Percentiles rank a stretch among this genome's conserved stretches.
Conservation (phyloP, 2,113 vertebrate genomes). For the Jacana jacana region DNA sequence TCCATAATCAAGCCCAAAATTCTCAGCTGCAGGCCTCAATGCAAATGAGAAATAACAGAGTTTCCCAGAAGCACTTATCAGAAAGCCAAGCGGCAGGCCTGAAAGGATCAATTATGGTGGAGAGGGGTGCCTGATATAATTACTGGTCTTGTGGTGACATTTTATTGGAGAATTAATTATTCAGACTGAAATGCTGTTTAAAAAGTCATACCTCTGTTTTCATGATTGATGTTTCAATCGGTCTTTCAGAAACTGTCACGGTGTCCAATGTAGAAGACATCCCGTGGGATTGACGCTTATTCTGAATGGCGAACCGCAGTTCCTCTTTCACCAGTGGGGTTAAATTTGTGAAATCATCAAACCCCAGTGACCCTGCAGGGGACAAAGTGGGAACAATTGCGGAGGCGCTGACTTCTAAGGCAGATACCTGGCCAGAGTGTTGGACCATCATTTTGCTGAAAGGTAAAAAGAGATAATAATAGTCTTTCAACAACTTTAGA, state of each 20-base stretch:
- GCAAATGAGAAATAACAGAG: background rate
- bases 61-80: background rate
- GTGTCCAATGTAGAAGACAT: constrained; percentile 81
- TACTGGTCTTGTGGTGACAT: background rate
- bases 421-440: constrained; percentile 85
- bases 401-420: constrained; percentile 91
- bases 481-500: constrained; percentile 4
- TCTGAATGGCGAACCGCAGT: constrained; percentile 91
- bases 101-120: background rate
- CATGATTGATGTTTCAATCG: constrained; percentile 47
- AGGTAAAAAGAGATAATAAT: constrained; percentile 52
- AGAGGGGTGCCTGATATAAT: background rate
- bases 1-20: background rate
- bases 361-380: constrained; percentile 86
- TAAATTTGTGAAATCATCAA: constrained; percentile 94
- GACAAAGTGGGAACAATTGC: constrained; percentile 93
- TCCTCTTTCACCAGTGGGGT: constrained; percentile 93
- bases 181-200: background rate
- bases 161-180: background rate
- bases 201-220: constrained; percentile 81
- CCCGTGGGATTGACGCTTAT: constrained; percentile 83
- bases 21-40: background rate
- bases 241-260: constrained; percentile 77
- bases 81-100: background rate
- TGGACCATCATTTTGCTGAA: constrained; percentile 96